These are phyloP conservation scores for Autographa gamma DNA, from an alignment of 2,888 invertebrate genomes.

Conservation along the genomic window DNA sequence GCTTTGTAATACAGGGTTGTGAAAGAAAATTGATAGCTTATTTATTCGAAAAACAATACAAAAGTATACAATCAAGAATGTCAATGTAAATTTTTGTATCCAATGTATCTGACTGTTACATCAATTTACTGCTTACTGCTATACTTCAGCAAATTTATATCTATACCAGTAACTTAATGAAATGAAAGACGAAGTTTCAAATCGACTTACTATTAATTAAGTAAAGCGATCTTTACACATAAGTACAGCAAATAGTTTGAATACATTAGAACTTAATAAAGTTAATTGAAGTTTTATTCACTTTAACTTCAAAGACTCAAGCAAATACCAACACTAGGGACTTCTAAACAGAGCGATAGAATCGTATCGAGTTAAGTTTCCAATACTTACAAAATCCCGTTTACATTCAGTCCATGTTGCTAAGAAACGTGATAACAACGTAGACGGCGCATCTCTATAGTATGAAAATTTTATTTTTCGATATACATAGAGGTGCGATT, in stretches of 20 bases:
- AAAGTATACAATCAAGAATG: too few species aligned
- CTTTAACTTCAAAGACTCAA: slow-evolving; percentile 2
- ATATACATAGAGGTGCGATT: not conserved
- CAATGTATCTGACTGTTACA: too few species aligned
- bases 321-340: not conserved
- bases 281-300: not conserved
- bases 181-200: not conserved
- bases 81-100: too few species aligned
- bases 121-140: too few species aligned
- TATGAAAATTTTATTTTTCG: slow-evolving; percentile 38
- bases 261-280: not conserved
- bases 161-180: too few species aligned
- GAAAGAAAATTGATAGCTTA: too few species aligned
- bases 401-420: slow-evolving; percentile 56
- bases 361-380: slow-evolving; percentile 10
- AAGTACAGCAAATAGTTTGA: not conserved
- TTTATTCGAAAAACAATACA: too few species aligned
- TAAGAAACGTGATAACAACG: slow-evolving; percentile 54
- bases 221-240: not conserved
- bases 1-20: not conserved
- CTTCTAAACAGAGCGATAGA: not conserved
- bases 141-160: too few species aligned
- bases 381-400: slow-evolving; percentile 37
- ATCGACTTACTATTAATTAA: not conserved
- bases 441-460: slow-evolving; percentile 25